Base-by-base conservation (phyloP, 2,888 invertebrate genomes). In the Mythimna impura region DNA sequence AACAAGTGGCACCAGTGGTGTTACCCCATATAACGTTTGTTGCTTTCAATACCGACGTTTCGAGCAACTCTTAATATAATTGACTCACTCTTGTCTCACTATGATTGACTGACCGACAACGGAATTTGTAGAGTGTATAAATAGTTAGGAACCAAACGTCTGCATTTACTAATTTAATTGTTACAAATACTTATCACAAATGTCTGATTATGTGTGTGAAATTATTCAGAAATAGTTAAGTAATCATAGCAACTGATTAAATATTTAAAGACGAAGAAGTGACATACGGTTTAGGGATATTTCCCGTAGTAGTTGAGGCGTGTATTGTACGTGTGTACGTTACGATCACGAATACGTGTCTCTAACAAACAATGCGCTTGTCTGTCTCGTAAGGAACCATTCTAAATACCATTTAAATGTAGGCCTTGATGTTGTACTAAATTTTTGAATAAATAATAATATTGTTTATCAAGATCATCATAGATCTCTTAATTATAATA, bases 91-190 rank as follows among this genome's bases (percentile, higher is more conserved):
- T 77, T 76, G 64, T 74, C 67, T 71, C 70, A 73, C 66, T 75
- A 76, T 70, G 77, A 81, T 76, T 80, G 77, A 85, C 77, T 81
- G 89, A 86, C 84, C 88, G 89, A 88, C 75, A 79, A 83, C 71
- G 86, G 81, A 87, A 86, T 86, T 85, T 73, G 78, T 86, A 83
- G 77, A 79, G 81, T 71, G 77, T 81, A 81, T 75, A 81, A 43
- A 76, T 82, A 80, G 71, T 80, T 89, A 88, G 83, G 81, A 86
- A 91, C 87, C 85, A 89, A 89, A 86, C 83, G 79, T 86, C 71
- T 90, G 92, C 92, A 92, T 92, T 92, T 92, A 92, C 82, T 90
- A 88, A 78, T 88, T 87, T 90, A 84, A 83, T 83, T 88, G 84
- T 89, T 87, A 86, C 78, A 82, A 86, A 81, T 86, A 74, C 69